Percentiles rank a stretch among this genome's conserved stretches.
Evolutionary conservation across 2,888 invertebrate species (phyloP).

Genomic region (Caenorhabditis macrosperma): DNA sequence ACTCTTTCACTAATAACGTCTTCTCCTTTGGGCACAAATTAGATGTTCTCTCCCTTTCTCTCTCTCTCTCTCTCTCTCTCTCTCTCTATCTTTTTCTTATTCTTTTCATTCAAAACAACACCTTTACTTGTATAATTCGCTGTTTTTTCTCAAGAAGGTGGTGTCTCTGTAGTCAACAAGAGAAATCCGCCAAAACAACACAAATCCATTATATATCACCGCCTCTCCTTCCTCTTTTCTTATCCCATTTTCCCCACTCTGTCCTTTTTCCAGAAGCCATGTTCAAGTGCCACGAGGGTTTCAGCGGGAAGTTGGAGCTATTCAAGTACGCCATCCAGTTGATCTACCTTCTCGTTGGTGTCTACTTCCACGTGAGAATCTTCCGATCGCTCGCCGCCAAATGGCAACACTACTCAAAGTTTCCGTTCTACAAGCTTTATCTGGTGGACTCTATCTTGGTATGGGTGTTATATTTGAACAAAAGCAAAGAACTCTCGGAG

Average conservation of each 20-base stretch:
- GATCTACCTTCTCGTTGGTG: constrained; percentile 16
- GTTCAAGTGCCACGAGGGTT: constrained; percentile 27
- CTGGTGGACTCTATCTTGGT: constrained; percentile 31
- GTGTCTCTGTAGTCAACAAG: not conserved
- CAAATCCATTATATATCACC: not conserved
- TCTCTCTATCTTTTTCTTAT: not conserved
- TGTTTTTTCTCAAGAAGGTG: not conserved
- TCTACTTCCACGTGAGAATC: constrained; percentile 12
- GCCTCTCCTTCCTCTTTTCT: not conserved
- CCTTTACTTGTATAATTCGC: not conserved
- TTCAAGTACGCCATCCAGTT: constrained; percentile 32
- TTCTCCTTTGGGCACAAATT: not conserved
- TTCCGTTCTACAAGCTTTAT: constrained; percentile 16
- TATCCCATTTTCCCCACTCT: not conserved
- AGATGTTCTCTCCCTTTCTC: not conserved
- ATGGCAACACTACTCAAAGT: constrained; percentile 25
- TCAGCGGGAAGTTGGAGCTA: constrained; percentile 20
- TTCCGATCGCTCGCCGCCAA: constrained; percentile 1
- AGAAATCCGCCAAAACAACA: not conserved
- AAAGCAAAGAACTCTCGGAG: too few relatives aligned
- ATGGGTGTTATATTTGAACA: too few relatives aligned
- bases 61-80: not conserved
- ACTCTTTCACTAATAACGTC: not conserved
- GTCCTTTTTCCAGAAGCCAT: not conserved
- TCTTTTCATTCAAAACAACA: not conserved